Conservation (phyloP, 2,113 vertebrate genomes). For the Laticauda laticaudata region DNA sequence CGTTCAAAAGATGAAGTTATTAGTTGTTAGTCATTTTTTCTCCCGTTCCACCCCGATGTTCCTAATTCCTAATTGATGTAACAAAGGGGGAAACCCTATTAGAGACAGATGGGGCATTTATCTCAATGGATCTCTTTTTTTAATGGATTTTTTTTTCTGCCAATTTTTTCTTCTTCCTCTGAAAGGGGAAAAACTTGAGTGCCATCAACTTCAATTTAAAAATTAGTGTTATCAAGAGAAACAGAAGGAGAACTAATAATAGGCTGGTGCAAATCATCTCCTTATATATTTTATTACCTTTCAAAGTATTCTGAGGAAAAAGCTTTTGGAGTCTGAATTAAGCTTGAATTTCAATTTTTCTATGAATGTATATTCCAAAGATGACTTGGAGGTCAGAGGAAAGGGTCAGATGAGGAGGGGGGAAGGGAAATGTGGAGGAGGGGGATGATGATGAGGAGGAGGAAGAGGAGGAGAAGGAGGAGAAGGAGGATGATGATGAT, state of each 20-base stretch:
- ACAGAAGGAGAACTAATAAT: constrained; percentile 7
- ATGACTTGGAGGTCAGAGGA: no score
- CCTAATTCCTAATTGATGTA: constrained; percentile 6
- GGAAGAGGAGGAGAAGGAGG: rapidly evolving
- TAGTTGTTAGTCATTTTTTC: constrained; percentile 15
- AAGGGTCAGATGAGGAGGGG: no score
- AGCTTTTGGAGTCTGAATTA: neutral
- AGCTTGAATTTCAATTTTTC: neutral
- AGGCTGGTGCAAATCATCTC: constrained; percentile 11
- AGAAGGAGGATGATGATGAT: no score
- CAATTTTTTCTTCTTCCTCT: neutral
- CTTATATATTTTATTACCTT: neutral
- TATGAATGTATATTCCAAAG: neutral
- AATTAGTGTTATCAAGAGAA: constrained; percentile 19
- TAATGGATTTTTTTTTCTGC: neutral
- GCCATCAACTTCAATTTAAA: constrained; percentile 19
- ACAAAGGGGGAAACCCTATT: neutral
- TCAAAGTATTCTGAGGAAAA: neutral
- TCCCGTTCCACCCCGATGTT: constrained; percentile 16
- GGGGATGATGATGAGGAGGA: no score
- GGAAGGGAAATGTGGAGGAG: no score
- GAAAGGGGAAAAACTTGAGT: neutral
- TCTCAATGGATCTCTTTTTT: neutral
- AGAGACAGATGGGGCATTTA: neutral
- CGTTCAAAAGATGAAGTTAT: constrained; percentile 15